Percentiles rank a stretch among this genome's conserved stretches.
phyloP scores from a whole-genome alignment of 37 sponge, comb jelly and placozoan genomes.

The Tethya wilhelma region DNA sequence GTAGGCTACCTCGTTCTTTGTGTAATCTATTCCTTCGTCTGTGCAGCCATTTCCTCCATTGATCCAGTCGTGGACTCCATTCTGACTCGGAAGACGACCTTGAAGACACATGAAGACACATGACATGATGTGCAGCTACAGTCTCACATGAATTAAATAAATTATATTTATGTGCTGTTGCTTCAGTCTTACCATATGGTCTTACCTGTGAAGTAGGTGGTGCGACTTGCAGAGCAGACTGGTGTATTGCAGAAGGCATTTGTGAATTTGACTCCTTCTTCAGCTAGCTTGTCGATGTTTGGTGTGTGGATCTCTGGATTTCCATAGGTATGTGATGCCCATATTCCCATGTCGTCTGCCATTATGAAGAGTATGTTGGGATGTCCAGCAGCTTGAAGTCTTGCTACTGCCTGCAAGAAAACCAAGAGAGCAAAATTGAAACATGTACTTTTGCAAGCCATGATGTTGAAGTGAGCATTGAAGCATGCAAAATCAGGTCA shows the following conservation, averaged over 20 bases:
- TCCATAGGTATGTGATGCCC: conserved; percentile 73
- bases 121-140: no score
- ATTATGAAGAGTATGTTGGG: conserved; percentile 65
- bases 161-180: no score
- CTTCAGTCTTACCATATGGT: no score
- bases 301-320: conserved; percentile 69
- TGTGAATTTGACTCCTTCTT: conserved; percentile 65
- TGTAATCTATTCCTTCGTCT: conserved; percentile 50
- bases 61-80: conserved; percentile 79
- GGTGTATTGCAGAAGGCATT: conserved; percentile 83
- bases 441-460: no score
- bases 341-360: conserved; percentile 71
- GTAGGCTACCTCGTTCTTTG: conserved; percentile 57
- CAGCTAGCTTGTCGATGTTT: conserved; percentile 73
- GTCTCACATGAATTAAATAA: no score
- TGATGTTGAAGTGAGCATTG: no score
- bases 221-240: conserved; percentile 76
- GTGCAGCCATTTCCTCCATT: conserved; percentile 68
- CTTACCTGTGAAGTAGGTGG: conserved; percentile 60
- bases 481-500: no score
- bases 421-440: no score
- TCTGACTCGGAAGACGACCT: conserved; percentile 70
- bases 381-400: no score
- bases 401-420: neutral
- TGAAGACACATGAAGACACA: no score